Conservation (phyloP, 1,140 invertebrate species). For the Rhynchophorus ferrugineus region DNA sequence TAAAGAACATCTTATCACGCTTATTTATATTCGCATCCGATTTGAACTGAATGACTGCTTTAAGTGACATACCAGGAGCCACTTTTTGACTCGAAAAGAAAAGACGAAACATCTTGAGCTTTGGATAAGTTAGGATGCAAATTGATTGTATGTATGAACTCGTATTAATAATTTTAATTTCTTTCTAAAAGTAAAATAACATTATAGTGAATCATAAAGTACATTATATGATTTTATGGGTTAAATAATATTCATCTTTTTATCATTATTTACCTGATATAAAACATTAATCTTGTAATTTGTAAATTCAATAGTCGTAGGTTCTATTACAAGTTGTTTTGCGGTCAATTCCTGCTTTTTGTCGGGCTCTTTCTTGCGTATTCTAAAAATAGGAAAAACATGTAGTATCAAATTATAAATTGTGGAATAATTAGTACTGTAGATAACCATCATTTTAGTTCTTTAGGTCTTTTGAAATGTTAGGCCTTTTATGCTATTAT, state of each 20-base stretch:
- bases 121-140: slow-evolving; percentile 11
- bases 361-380: too few relatives aligned
- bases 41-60: slow-evolving; percentile 21
- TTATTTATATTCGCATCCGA: slow-evolving; percentile 20
- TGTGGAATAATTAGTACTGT: too few relatives aligned
- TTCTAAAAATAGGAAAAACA: too few relatives aligned
- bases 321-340: neutral
- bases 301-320: neutral
- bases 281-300: neutral
- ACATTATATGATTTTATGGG: too few relatives aligned
- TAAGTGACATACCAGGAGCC: slow-evolving; percentile 28
- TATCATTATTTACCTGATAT: neutral
- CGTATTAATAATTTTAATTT: slow-evolving; percentile 25
- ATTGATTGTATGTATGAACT: slow-evolving; percentile 14
- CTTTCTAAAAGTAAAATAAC: slow-evolving; percentile 6
- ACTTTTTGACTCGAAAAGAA: slow-evolving; percentile 12
- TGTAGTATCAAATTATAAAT: too few relatives aligned
- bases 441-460: too few relatives aligned
- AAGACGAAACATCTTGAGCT: slow-evolving; percentile 14
- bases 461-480: too few relatives aligned
- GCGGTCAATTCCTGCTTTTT: neutral
- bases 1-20: slow-evolving; percentile 16
- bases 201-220: neutral
- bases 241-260: too few relatives aligned
- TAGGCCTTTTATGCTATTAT: too few relatives aligned